phyloP scores from a whole-genome alignment of 2,113 vertebrate species.

The Pseudopodoces humilis region DNA sequence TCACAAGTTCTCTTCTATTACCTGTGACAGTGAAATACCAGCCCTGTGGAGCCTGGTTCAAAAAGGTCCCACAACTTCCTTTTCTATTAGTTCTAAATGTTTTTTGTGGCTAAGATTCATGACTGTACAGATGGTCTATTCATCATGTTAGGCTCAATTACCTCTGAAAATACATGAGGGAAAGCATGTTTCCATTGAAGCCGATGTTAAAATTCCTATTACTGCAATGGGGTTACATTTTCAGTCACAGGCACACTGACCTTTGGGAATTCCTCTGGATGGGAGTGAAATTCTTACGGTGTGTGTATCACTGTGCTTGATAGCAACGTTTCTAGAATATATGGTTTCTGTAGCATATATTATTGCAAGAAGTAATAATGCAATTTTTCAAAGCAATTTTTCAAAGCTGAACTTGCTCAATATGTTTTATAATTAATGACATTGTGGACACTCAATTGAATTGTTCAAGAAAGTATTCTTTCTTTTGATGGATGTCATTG shows the following conservation, averaged over 20 bases:
- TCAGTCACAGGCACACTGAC: background rate
- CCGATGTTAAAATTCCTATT: background rate
- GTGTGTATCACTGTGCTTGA: background rate
- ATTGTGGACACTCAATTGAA: background rate
- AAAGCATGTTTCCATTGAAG: slow-evolving; percentile 40
- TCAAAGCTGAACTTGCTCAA: background rate
- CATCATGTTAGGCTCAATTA: slow-evolving; percentile 49
- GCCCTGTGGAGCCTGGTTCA: background rate
- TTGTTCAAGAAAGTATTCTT: slow-evolving; percentile 28
- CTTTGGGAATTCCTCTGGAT: background rate
- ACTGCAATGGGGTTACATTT: background rate
- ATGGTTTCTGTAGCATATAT: background rate
- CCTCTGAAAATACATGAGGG: slow-evolving; percentile 18
- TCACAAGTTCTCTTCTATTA: background rate
- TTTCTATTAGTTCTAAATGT: slow-evolving; percentile 12
- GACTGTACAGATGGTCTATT: slow-evolving; percentile 45
- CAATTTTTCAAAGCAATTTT: background rate
- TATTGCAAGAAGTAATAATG: background rate
- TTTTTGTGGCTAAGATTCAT: slow-evolving; percentile 53
- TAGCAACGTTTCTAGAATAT: background rate
- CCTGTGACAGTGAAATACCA: slow-evolving; percentile 3
- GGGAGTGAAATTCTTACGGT: background rate
- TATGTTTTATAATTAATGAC: slow-evolving; percentile 22
- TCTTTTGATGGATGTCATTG: slow-evolving; percentile 26
- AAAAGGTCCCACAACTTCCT: slow-evolving; percentile 8